A percentile compares a stretch with the other conserved stretches of the same genome.
Evolutionary conservation across 2,113 vertebrate genomes (phyloP).

Genomic region (mouse (Mus musculus)): GRCm39 chr2:138253501-138254000

Average conservation of each 20-base stretch:
- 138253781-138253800: not conserved
- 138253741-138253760: not conserved
- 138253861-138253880: not conserved
- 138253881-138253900: not conserved
- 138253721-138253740: not conserved
- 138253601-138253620: not conserved
- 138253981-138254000: not conserved
- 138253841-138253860: slow-evolving; percentile 44
- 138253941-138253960: slow-evolving; percentile 21
- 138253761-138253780: slow-evolving; percentile 48
- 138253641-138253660: not conserved
- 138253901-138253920: not conserved
- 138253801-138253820: not conserved
- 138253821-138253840: slow-evolving; percentile 61
- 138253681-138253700: not conserved
- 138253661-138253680: not conserved
- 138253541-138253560: not conserved
- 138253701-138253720: not conserved
- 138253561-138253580: not conserved
- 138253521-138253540: not conserved
- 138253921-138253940: slow-evolving; percentile 61
- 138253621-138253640: not conserved
- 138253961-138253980: not conserved
- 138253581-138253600: not conserved
- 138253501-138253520: not conserved